Evolutionary conservation across 2,113 vertebrate species (phyloP), one percentile per base, ranked within the genome.

Genomic region (Grammomys surdaster): DNA sequence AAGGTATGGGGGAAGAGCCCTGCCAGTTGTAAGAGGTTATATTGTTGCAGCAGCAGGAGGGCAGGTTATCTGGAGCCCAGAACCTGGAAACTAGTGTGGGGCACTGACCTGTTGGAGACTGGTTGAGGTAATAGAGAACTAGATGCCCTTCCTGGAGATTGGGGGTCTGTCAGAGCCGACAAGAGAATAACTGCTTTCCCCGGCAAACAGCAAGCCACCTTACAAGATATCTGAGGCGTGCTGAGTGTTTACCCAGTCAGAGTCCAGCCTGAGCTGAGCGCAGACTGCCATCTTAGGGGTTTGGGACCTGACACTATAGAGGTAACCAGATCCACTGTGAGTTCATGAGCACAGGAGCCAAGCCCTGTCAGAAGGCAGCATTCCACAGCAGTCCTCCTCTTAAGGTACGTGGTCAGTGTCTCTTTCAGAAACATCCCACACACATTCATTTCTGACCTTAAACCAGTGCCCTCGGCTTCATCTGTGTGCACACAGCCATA

Each of bases 381-480:
- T 67, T 33, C 31, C 60, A 43, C 7, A 65, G 13, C n/a, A 5
- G 10, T 1, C 1, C 43, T 51, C 31, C 63, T 3, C 1, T 92
- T 98, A 93, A 12, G 72, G 5, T 84, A 84, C 6, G 0, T 8
- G 0, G 89, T 95, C 48, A 92, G 24, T 81, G 80, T 94, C 69
- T 88, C 72, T 70, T 93, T 93, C 87, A 51, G 31, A 97, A 97
- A 89, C 86, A 19, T 72, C 1, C 4, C 5, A 93, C 73, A 88
- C 88, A 88, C 70, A n/a, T 1, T 67, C 26, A 19, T 70, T 95
- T 72, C 58, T 86, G 13, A 65, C 11, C 51, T 91, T 84, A 80
- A 75, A 73, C 85, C 60, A 89, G 10, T 67, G 65, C 63, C 72
- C 36, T 80, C 10, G n/a, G 36, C 46, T 28, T 33, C 90, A 43